phyloP scores from a whole-genome alignment of 2,113 vertebrate genomes.

The Nematolebias whitei region DNA sequence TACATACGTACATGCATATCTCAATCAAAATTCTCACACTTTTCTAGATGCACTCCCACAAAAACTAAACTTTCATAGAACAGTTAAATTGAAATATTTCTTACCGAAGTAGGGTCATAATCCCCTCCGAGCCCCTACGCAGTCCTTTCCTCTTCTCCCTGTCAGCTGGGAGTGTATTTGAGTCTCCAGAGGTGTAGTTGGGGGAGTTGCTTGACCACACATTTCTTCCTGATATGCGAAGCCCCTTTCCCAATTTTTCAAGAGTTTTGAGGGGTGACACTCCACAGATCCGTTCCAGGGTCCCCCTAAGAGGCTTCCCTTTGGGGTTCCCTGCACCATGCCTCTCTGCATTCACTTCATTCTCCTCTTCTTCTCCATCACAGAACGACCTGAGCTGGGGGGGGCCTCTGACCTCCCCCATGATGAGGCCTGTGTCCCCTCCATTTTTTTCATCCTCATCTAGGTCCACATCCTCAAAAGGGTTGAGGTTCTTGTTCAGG shows the following conservation, averaged over 20 bases:
- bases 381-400: conserved; percentile 67
- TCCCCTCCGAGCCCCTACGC: conserved; percentile 83
- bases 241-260: conserved; percentile 80
- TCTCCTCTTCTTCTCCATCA: conserved; percentile 80
- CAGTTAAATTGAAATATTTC: conserved; percentile 17
- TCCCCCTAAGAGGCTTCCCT: conserved; percentile 79
- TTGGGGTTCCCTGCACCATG: conserved; percentile 71
- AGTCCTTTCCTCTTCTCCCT: conserved; percentile 77
- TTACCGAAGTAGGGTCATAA: conserved; percentile 82
- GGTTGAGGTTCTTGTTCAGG: conserved; percentile 80
- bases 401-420: conserved; percentile 62
- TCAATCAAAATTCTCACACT: no score
- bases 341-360: conserved; percentile 77
- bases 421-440: conserved; percentile 68
- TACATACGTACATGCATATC: no score
- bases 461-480: conserved; percentile 82
- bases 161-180: conserved; percentile 70
- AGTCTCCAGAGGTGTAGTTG: conserved; percentile 71
- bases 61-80: no score
- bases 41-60: no score
- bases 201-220: conserved; percentile 71
- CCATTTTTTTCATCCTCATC: conserved; percentile 67
- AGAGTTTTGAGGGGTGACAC: conserved; percentile 85
- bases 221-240: conserved; percentile 77
- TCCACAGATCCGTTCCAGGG: conserved; percentile 86